These are phyloP conservation scores for Danio jaintianensis DNA, from an alignment of 2,797 vertebrate genomes.

Conservation along the genomic window DNA sequence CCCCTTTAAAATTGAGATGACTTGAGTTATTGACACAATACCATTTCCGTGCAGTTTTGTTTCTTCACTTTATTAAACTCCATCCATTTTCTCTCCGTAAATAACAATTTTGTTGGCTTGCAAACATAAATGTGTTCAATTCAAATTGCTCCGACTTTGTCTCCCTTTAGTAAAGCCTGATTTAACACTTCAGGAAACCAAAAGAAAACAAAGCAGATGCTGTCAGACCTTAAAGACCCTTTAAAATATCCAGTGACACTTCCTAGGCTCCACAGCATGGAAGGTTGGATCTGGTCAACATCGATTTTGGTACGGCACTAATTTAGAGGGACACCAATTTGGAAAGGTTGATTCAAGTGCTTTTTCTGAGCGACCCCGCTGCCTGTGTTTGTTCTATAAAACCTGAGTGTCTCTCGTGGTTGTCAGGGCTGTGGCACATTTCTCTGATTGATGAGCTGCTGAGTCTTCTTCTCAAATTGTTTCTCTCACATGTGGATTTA, in stretches of 20 bases:
- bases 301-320: constrained; percentile 34
- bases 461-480: constrained; percentile 20
- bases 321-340: constrained; percentile 35
- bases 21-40: neutral
- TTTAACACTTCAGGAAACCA: constrained; percentile 32
- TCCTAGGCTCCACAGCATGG: neutral
- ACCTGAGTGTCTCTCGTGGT: constrained; percentile 3
- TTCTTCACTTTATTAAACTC: constrained; percentile 28
- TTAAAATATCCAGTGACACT: constrained; percentile 35
- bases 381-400: constrained; percentile 25
- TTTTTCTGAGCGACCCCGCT: constrained; percentile 22
- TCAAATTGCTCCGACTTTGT: constrained; percentile 29
- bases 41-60: neutral
- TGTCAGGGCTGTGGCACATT: constrained; percentile 44
- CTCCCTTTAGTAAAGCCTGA: constrained; percentile 23
- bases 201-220: constrained; percentile 26
- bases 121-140: constrained; percentile 36
- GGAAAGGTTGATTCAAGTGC: constrained; percentile 38
- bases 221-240: constrained; percentile 37
- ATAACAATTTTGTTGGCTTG: constrained; percentile 42
- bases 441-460: constrained; percentile 48
- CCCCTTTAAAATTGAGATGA: neutral
- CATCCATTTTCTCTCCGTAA: constrained; percentile 18
- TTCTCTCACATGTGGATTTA: constrained; percentile 49
- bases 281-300: constrained; percentile 11